A percentile compares a stretch with the other conserved stretches of the same genome.
phyloP scores from a whole-genome alignment of 2,888 invertebrate genomes.

The Tryphoninae sp. region DNA sequence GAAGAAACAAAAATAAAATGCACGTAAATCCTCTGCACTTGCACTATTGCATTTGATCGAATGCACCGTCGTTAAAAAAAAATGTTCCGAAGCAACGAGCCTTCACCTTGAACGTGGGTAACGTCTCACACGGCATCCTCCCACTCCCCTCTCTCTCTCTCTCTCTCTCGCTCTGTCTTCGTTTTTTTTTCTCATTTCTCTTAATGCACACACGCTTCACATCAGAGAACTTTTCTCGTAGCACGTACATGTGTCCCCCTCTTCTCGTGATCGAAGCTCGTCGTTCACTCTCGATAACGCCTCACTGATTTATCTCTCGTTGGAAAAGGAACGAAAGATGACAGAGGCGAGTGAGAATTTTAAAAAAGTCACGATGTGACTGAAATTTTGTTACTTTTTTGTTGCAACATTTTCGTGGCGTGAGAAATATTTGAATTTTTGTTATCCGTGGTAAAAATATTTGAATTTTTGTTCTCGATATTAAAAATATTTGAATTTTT shows the following conservation, averaged over 20 bases:
- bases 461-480: too few species aligned
- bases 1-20: not conserved
- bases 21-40: conserved; percentile 19
- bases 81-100: conserved; percentile 17
- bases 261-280: not conserved
- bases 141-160: not conserved
- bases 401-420: not conserved
- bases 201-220: not conserved
- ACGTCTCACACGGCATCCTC: conserved; percentile 9
- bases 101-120: conserved; percentile 46
- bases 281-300: not conserved
- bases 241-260: not conserved
- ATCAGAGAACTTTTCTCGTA: not conserved
- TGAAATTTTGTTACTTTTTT: not conserved
- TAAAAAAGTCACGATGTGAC: not conserved
- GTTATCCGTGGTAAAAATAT: too few species aligned
- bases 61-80: not conserved
- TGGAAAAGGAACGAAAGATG: not conserved
- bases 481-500: too few species aligned
- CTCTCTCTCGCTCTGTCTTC: not conserved
- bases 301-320: not conserved
- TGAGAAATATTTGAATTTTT: too few species aligned
- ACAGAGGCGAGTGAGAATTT: not conserved
- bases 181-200: not conserved
- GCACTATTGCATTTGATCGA: not conserved